A percentile compares a stretch with the other conserved stretches of the same genome.
These are phyloP conservation scores for Mohoua ochrocephala DNA, from an alignment of 2,113 vertebrate genomes.

Conservation along the genomic window DNA sequence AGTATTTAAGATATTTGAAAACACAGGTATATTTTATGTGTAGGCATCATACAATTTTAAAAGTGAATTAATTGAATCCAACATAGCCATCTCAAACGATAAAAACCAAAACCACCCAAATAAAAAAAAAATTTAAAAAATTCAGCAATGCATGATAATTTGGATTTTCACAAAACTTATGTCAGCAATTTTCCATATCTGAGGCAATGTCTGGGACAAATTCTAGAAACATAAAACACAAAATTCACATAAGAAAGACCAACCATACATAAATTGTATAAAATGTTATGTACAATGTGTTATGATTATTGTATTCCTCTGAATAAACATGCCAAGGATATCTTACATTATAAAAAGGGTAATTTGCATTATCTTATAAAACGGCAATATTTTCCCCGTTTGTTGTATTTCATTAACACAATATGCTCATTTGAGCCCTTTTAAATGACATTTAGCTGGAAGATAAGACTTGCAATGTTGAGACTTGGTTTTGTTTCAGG, in stretches of 20 bases:
- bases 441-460: not conserved
- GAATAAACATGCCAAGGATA: not conserved
- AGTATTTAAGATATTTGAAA: not conserved
- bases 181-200: not conserved
- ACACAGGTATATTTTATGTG: not conserved
- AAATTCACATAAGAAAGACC: not conserved
- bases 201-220: not conserved
- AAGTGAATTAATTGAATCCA: not conserved
- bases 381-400: not conserved
- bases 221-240: not conserved
- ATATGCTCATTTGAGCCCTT: not conserved
- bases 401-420: not conserved
- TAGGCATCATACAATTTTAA: not conserved
- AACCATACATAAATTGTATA: not conserved
- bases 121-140: not conserved
- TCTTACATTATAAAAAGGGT: not conserved
- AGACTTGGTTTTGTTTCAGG: not conserved
- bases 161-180: not conserved
- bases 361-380: not conserved
- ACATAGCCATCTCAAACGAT: not conserved
- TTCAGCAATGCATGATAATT: not conserved
- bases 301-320: not conserved
- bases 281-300: not conserved
- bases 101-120: fast-evolving
- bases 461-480: not conserved